Base-by-base conservation (phyloP, 1,140 invertebrate genomes). In the Drosophila repletoides region DNA sequence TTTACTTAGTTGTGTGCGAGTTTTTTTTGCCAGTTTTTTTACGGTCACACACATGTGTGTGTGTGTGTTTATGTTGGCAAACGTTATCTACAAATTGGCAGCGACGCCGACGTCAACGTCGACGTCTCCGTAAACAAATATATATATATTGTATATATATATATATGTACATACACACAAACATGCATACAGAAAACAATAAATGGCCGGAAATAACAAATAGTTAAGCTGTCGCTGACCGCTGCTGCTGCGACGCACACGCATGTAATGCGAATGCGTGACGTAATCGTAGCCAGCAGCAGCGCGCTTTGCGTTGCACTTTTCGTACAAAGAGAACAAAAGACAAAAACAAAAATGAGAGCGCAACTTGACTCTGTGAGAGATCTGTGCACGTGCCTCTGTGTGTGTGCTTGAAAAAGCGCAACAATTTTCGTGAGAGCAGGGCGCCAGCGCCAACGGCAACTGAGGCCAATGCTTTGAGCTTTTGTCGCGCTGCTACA, bases 171-270 rank as follows among this genome's bases (percentile, higher is more conserved):
- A 36, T 9, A 12, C 22, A 48, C 36, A 41, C n/a, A 22, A 48
- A 55, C 2, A 15, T 34, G 21, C n/a, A 6, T 40, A 33, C 14
- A 53, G 22, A 70, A 24, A 55, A 41, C 60, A 79, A 58, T 66
- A 67, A 80, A 55, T 75, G 76, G 64, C 76, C 71, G 76, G 76
- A 80, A 80, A 80, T 80, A 80, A 75, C 76, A 75, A 80, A 72
- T 72, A 80, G 65, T 79, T 79, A 65, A 75, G 59, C 52, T 51
- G 70, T 12, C 36, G 29, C 63, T 36, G 33, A 12, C 17, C 43
- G 19, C 46, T 33, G 12, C 14, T 26, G n/a, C 31, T 51, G 24
- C 17, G 15, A n/a, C 53, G 19, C 46, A 12, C 17, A 51, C 46
- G 63, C 43, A 48, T 58, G 34, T 45, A 56, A 31, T 65, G 26